Evolutionary conservation across 2,113 vertebrate species (phyloP).

Genomic region (Istiophorus platypterus): DNA sequence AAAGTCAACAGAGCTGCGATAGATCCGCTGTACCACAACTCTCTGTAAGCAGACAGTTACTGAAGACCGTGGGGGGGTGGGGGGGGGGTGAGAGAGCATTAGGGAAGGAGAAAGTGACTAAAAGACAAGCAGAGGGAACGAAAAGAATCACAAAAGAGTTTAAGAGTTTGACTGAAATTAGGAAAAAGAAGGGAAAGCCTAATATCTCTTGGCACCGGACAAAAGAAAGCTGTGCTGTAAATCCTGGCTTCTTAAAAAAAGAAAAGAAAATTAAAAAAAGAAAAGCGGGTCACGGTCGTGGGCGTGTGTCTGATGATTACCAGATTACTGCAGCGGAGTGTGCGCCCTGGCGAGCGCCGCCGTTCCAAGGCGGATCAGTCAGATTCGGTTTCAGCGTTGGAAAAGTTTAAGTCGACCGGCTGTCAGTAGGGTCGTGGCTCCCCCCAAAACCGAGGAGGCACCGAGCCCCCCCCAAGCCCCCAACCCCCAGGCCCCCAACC

Average conservation of each 20-base stretch:
- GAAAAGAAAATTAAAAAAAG: too few relatives aligned
- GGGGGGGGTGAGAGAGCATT: constrained; percentile 32
- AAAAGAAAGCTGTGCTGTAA: constrained; percentile 45
- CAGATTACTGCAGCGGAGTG: constrained; percentile 53
- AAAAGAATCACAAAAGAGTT: constrained; percentile 39
- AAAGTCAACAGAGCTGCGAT: constrained; percentile 84
- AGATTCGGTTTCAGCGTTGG: constrained; percentile 65
- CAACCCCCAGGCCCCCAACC: too few relatives aligned
- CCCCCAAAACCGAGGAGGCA: background rate
- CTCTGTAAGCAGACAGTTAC: constrained; percentile 73
- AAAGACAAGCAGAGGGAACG: constrained; percentile 25
- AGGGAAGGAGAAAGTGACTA: constrained; percentile 51
- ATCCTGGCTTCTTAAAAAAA: constrained; percentile 57
- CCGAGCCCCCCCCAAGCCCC: too few relatives aligned
- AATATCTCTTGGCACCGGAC: constrained; percentile 62
- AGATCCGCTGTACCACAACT: constrained; percentile 78
- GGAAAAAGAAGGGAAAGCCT: constrained; percentile 21
- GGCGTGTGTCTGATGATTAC: constrained; percentile 61
- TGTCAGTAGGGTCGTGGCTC: constrained; percentile 59
- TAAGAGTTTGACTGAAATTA: constrained; percentile 33
- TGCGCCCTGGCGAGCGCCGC: background rate
- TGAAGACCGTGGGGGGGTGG: constrained; percentile 23
- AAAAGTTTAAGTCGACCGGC: constrained; percentile 51
- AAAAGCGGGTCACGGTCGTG: constrained; percentile 29
- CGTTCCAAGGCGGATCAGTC: constrained; percentile 50